These are phyloP conservation scores for Nyleta sp. DNA, from an alignment of 2,888 invertebrate species.

Conservation along the genomic window DNA sequence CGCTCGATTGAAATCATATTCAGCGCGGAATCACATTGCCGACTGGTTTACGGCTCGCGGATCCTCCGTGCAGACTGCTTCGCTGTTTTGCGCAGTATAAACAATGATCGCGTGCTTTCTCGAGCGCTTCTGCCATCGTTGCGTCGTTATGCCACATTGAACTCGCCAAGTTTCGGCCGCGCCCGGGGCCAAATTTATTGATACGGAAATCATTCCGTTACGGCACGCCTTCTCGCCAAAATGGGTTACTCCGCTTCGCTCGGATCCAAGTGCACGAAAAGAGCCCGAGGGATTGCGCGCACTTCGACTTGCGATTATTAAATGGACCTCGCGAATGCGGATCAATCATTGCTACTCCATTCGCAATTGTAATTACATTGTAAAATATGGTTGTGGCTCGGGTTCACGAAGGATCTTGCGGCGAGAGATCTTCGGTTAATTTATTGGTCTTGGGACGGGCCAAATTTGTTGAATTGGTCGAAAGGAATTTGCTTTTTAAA, in stretches of 20 bases:
- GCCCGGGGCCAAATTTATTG: constrained; percentile 62
- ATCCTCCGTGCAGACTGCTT: background rate
- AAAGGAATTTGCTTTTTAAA: too few species aligned
- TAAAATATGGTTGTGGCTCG: constrained; percentile 31
- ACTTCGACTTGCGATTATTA: constrained; percentile 54
- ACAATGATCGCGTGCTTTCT: constrained; percentile 55
- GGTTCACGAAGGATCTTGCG: constrained; percentile 17
- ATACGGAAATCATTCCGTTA: constrained; percentile 66
- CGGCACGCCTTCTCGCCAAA: constrained; percentile 51
- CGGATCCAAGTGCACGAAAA: constrained; percentile 20
- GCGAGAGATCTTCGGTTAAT: too few species aligned
- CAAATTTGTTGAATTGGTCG: too few species aligned
- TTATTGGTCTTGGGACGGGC: too few species aligned
- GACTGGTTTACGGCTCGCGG: constrained; percentile 24
- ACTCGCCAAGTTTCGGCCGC: constrained; percentile 59
- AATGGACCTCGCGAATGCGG: constrained; percentile 47
- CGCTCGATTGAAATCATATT: constrained; percentile 36
- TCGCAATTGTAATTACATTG: constrained; percentile 34
- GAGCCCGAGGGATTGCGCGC: constrained; percentile 36
- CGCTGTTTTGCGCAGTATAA: constrained; percentile 24
- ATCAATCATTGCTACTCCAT: constrained; percentile 48
- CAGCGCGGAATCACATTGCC: constrained; percentile 27
- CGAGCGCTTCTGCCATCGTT: constrained; percentile 32
- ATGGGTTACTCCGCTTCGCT: constrained; percentile 52
- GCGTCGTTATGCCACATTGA: constrained; percentile 63